A percentile compares a stretch with the other conserved stretches of the same genome.
phyloP scores from a whole-genome alignment of 2,113 vertebrate genomes.

The Dryoscopus gambensis region DNA sequence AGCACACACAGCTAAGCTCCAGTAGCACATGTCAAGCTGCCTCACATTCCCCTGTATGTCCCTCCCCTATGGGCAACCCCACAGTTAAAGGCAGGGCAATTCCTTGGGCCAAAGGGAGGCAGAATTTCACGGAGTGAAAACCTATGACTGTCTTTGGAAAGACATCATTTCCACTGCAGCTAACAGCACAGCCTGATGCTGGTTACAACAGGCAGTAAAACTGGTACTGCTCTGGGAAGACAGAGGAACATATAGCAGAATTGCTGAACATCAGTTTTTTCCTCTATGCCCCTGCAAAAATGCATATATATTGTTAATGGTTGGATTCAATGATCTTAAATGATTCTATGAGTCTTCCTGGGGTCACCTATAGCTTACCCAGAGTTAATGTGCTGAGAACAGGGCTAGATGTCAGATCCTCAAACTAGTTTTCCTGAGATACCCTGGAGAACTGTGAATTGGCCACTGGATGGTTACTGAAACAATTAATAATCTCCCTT shows the following conservation, averaged over 20 bases:
- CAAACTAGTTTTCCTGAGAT: neutral
- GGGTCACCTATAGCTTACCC: neutral
- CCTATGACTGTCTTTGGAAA: neutral
- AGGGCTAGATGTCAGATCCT: neutral
- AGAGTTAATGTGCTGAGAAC: neutral
- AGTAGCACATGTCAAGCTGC: neutral
- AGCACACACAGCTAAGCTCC: neutral
- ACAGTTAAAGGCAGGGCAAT: neutral
- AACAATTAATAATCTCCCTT: neutral
- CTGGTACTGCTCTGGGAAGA: neutral
- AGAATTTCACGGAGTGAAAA: neutral
- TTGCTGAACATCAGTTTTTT: neutral
- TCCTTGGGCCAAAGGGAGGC: neutral
- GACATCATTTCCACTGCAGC: neutral
- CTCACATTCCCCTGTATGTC: fast-evolving
- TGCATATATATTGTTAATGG: neutral
- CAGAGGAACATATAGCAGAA: neutral
- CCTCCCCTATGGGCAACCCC: neutral
- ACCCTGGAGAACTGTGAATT: neutral
- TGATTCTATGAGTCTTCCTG: neutral
- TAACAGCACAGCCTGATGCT: neutral
- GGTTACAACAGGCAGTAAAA: neutral
- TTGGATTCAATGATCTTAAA: neutral
- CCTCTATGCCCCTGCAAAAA: neutral
- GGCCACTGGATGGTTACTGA: neutral